Evolutionary conservation across 2,888 invertebrate species (phyloP), one percentile per base, ranked within the genome.

Genomic region (Junonia oenone): DNA sequence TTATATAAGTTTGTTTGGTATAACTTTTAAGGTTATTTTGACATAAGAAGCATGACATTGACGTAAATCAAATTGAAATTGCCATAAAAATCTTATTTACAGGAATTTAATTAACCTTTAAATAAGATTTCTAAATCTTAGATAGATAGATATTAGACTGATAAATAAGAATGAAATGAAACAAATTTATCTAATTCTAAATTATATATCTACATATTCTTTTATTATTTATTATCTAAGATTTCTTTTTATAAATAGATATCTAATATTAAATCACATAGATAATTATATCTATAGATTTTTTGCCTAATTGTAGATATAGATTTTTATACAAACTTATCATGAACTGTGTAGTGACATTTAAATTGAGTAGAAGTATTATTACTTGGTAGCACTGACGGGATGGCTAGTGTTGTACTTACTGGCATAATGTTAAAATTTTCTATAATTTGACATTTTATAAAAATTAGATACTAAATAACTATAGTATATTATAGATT

Each of bases 381-480:
- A 62, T 63, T 58, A 68, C 54, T 65, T 74, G 73, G 80, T 73
- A 79, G 76, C 76, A 76, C 68, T 63, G 61, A 19, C 11, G n/a
- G 13, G 13, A 19, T n/a, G n/a, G n/a, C 15, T 66, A 62, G 62
- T 51, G 50, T 69, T 72, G 75, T 64, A 69, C 2, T 33, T 0
- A 59, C 51, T 51, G 45, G 11, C 11, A 19, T 43, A 13, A 33
- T n/a, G 19, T 14, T 45, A 13, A 11, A 15, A 11, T 9, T 40
- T 40, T 11, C 3, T 17, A 8, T 38, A 9, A 17, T 38, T 38
- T 17, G 38, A 9, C 38, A 17, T 37, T 38, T 38, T 15, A 17
- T 38, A 11, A 6, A 11, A 33, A n/a, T 33, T n/a, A 33, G n/a
- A n/a, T n/a, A n/a, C n/a, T n/a, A 33, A n/a, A 0, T 29, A 8